Conservation (phyloP, 2,113 vertebrate genomes). For the Hystrix cristata region DNA sequence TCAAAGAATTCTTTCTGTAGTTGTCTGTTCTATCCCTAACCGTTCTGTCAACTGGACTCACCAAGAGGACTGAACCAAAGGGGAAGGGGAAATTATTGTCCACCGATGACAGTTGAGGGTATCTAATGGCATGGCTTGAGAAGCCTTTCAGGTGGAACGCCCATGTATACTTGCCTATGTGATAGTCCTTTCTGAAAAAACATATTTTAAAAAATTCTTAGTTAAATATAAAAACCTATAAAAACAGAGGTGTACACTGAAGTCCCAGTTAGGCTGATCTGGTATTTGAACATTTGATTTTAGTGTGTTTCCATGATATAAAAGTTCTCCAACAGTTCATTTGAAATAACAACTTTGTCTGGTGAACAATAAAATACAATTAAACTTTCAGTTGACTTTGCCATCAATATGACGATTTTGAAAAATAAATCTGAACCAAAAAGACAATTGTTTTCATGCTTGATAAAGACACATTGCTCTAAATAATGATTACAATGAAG, state of each 20-base stretch:
- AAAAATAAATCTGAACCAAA: constrained; percentile 73
- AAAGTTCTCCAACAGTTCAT: constrained; percentile 47
- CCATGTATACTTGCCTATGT: not conserved
- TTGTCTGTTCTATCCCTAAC: not conserved
- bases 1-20: not conserved
- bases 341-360: constrained; percentile 63
- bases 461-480: constrained; percentile 73
- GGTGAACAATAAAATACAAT: constrained; percentile 69
- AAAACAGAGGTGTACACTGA: constrained; percentile 31
- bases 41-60: not conserved
- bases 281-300: constrained; percentile 55
- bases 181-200: constrained; percentile 54
- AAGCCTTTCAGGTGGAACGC: not conserved
- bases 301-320: constrained; percentile 56
- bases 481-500: constrained; percentile 77
- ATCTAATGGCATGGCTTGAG: not conserved
- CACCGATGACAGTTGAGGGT: not conserved
- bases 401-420: constrained; percentile 67
- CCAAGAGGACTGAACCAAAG: not conserved
- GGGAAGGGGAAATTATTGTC: not conserved
- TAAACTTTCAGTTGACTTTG: constrained; percentile 65
- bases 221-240: constrained; percentile 27
- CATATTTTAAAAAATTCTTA: constrained; percentile 44
- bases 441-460: constrained; percentile 77
- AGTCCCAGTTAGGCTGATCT: constrained; percentile 38